Base-by-base conservation (phyloP, 2,888 invertebrate genomes). In the Campoletis raptor region DNA sequence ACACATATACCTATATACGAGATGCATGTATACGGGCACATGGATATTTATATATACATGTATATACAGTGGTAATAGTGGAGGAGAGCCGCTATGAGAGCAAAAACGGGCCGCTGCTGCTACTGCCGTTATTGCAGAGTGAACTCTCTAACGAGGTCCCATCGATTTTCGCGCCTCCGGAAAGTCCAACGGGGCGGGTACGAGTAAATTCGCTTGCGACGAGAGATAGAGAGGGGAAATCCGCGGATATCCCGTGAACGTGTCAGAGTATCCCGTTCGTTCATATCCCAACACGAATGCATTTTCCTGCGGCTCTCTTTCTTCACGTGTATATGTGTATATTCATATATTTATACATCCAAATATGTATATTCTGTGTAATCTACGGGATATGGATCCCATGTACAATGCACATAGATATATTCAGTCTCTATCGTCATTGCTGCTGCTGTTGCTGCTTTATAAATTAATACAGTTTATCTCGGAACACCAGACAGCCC, bases 131-230 rank as follows among this genome's bases (percentile, higher is more conserved):
- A 66, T 81, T 81, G 79, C 76, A 48, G 87, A 85, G 87, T 81
- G 85, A 87, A 87, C 86, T 86, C 86, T 76, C 86, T 86, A 86
- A 86, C 86, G 86, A 86, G 86, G 84, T 86, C 74, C 86, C 86
- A 86, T 86, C 86, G 86, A 86, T 86, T 86, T 86, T 86, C 86
- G 86, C 86, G 86, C 86, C 86, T 86, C 86, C 81, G 86, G 86
- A 86, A 86, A 86, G 84, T 81, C 86, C 86, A 84, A 81, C 84
- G 70, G 81, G 81, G 84, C 78, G 81, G 77, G 78, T 69, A 81
- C 83, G 74, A 81, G 83, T 81, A 86, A 81, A 86, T 86, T 86
- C 83, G 79, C 79, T 70, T 67, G 48, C 83, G 79, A 74, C 57
- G 40, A 64, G 64, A 45, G 81, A 80, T 54, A 79, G 72, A 52